Conservation (phyloP, 2,113 vertebrate species). For the Pangasianodon gigas region DNA sequence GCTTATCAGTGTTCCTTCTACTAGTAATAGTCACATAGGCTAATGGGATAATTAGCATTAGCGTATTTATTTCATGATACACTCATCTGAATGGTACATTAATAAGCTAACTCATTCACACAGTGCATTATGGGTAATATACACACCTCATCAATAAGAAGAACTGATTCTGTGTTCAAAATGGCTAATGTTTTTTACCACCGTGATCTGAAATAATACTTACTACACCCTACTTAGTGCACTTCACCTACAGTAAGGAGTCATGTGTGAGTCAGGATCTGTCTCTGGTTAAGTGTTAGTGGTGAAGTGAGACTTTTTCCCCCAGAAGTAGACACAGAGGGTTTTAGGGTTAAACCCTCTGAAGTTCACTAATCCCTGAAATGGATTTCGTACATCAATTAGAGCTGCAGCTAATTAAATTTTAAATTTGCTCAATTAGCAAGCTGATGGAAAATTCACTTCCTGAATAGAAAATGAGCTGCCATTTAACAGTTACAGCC, state of each 20-base stretch:
- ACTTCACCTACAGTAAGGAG: background rate
- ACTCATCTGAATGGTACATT: background rate
- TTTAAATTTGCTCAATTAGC: conserved; percentile 5
- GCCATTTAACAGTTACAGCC: background rate
- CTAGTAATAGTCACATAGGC: background rate
- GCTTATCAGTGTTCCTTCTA: background rate
- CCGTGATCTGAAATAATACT: background rate
- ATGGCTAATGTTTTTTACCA: background rate
- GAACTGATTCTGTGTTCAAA: background rate
- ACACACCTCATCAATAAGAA: background rate
- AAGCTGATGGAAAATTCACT: conserved; percentile 15
- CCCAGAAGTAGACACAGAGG: background rate
- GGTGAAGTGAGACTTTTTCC: background rate
- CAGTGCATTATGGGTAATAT: background rate
- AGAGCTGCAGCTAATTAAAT: conserved; percentile 11
- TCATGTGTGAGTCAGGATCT: background rate
- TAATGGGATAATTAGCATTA: conserved; percentile 12
- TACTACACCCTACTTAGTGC: background rate
- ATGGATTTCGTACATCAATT: background rate
- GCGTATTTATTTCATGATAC: background rate
- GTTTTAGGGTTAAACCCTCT: background rate
- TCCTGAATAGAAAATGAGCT: conserved; percentile 9
- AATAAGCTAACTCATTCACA: background rate
- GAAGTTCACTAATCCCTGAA: conserved; percentile 9
- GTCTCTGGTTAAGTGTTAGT: background rate